Conservation (phyloP, 2,797 vertebrate genomes). For the Lutra lutra region DNA sequence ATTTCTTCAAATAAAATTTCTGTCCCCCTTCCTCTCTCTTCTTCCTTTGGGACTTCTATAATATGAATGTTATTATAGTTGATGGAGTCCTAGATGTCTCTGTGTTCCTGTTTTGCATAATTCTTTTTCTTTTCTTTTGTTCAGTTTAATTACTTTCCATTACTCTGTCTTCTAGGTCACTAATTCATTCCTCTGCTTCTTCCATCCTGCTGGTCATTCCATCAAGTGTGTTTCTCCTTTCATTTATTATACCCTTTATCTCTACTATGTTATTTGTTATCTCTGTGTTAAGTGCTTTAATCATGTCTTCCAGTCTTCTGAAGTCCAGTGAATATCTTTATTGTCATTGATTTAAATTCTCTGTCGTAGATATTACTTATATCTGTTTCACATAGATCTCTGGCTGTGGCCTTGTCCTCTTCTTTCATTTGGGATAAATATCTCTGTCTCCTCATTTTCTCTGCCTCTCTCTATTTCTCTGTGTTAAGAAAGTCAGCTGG, state of each 20-base stretch:
- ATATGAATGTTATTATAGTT: neutral
- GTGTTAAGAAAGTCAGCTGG: neutral
- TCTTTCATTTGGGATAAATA: neutral
- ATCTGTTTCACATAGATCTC: neutral
- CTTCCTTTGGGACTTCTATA: neutral
- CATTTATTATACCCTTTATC: neutral
- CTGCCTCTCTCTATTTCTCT: neutral
- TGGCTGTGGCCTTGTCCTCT: neutral
- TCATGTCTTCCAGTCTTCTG: neutral
- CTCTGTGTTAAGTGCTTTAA: neutral
- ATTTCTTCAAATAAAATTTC: neutral
- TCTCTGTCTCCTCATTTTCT: neutral
- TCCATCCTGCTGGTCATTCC: neutral
- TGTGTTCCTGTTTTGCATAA: neutral
- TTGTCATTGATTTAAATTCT: neutral
- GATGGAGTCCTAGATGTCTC: neutral
- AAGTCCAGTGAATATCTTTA: neutral
- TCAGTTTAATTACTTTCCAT: neutral
- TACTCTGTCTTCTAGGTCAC: neutral
- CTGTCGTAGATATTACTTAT: neutral
- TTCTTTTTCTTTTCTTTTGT: neutral
- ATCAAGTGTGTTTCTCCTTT: neutral
- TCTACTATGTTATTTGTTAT: neutral
- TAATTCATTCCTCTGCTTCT: neutral
- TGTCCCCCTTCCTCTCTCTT: neutral